Evolutionary conservation across 2,797 vertebrate species (phyloP), one percentile per base, ranked within the genome.

Genomic region (Avahi laniger): DNA sequence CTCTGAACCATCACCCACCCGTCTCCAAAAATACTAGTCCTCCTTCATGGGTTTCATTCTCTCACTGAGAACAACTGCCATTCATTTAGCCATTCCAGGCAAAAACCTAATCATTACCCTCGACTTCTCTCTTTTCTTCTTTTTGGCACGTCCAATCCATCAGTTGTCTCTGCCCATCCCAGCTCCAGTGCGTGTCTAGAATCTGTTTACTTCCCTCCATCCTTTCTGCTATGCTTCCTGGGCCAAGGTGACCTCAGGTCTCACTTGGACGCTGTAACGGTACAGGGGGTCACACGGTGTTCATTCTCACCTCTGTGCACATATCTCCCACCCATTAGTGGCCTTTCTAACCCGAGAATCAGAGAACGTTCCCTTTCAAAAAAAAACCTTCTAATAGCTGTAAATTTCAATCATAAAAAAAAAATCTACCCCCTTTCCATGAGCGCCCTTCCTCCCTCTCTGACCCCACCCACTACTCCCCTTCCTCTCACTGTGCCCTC

Each of bases 401-500:
- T 86, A 63, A 85, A 57, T 33, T 41, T 82, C 26, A 73, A 26
- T 13, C 65, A 30, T 14, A 20, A 41, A 17, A 17, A 20, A 69
- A 35, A 54, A 30, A 22, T 38, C 61, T 24, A 48, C 9, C 5
- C 52, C 6, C 7, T 50, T 54, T 87, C 67, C 50, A 4, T 20
- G 10, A 30, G 1, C 10, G 7, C 72, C 26, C 38, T 10, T n/a
- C 9, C 15, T 63, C 4, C 26, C 20, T 89, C 46, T 24, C 17
- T 50, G 38, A 28, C 0, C 11, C 41, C 1, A 0, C 10, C 28
- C 2, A 4, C 0, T 10, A 35, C 28, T 1, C 33, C 3, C 43
- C 11, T 35, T 52, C 15, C 48, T 8, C 24, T 70, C 33, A 4
- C 11, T 26, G 5, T 30, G 17, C 11, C 54, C 4, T 33, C 26